Conservation (phyloP, 2,113 vertebrate species). For the Platysternon megacephalum region DNA sequence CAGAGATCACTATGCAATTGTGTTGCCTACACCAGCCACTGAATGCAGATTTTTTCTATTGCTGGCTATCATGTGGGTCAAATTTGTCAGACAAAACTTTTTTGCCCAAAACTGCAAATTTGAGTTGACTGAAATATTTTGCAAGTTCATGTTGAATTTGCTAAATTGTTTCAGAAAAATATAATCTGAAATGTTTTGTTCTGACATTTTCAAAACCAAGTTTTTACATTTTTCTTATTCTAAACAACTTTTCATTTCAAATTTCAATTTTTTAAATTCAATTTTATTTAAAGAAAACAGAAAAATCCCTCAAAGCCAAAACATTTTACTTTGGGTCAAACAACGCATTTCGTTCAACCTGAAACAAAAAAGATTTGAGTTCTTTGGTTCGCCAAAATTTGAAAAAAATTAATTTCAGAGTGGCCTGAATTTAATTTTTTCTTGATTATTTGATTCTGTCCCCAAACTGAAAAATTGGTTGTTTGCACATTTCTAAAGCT, state of each 20-base stretch:
- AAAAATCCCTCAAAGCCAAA: not conserved
- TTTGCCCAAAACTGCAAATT: not conserved
- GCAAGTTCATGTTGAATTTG: not conserved
- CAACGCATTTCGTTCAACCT: not conserved
- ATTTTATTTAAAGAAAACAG: not conserved
- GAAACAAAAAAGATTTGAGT: not conserved
- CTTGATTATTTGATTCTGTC: not conserved
- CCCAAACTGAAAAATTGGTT: not conserved
- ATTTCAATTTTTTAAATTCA: not conserved
- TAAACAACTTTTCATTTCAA: not conserved
- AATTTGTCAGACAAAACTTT: not conserved
- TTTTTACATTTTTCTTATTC: not conserved
- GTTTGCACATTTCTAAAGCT: not conserved
- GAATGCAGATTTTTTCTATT: not conserved
- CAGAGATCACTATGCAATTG: too few species aligned
- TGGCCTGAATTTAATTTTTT: not conserved
- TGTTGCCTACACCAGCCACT: rapidly evolving
- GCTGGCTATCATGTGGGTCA: not conserved
- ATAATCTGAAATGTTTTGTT: not conserved
- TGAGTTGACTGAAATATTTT: not conserved
- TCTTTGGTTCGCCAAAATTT: not conserved
- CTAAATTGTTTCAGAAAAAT: not conserved
- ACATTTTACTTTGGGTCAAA: not conserved
- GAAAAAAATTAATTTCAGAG: not conserved
- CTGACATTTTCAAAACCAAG: not conserved